Evolutionary conservation across 2,888 invertebrate species (phyloP), one percentile per base, ranked within the genome.

Genomic region (Drosophila rellima): DNA sequence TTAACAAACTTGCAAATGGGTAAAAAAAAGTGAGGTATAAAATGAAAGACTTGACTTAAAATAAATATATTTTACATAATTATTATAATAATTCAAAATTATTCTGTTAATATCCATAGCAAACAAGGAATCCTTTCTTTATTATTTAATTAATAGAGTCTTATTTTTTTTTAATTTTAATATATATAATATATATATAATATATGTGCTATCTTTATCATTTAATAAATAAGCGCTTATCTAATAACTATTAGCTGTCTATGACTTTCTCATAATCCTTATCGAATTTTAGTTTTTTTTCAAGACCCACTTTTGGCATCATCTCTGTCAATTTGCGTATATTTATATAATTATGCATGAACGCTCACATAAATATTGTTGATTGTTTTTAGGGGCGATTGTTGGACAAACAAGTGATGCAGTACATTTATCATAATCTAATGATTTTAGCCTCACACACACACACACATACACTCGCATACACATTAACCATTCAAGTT

Each of bases 351-450:
- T 70, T 77, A 78, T 76, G 68, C 69, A 62, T 44, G 75, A 61
- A 42, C 35, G 68, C 50, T 61, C 51, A 17, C 39, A 73, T 62
- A 62, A 77, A 77, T 42, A 73, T 61, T 40, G 61, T 59, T 69
- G 70, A 70, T 70, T 56, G 52, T 39, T 69, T 62, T 73, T 56
- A 37, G 62, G 44, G 54, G 73, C 64, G 68, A 75, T 57, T 64
- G 77, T 35, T 68, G 45, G 37, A 59, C 82, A 81, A 81, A 78
- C 84, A 81, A n/a, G n/a, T 68, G 56, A 66, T 70, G 56, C 69
- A 51, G 51, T 67, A 75, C 87, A 83, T 83, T 84, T 75, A 83
- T 83, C 83, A 83, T 87, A 70, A 74, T 23, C 81, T 74, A 86
- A 83, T 83, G 76, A 78, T 81, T 76, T 74, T 68, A 61, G 61